These are phyloP conservation scores for Eriocheir sinensis DNA, from an alignment of 1,140 invertebrate species.

Conservation along the genomic window DNA sequence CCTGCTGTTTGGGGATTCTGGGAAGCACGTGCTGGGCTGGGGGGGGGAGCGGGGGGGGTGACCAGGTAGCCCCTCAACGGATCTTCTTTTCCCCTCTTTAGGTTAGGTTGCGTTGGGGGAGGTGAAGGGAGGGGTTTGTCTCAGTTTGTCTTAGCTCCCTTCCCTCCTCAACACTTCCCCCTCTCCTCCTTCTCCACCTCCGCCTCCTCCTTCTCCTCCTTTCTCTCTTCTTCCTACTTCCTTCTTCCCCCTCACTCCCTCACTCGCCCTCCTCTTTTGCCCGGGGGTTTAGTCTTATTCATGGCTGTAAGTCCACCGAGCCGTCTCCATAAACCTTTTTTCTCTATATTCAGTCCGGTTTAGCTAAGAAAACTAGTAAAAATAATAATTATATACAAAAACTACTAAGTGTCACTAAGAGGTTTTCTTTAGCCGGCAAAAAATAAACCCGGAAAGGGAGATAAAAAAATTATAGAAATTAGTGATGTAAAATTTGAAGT, in stretches of 20 bases:
- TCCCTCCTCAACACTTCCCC: background rate
- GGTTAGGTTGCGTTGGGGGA: no score
- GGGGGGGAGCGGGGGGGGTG: background rate
- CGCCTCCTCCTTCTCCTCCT: background rate
- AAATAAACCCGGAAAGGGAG: background rate
- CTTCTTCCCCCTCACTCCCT: background rate
- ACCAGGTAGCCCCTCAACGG: background rate
- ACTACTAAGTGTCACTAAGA: background rate
- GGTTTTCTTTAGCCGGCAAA: background rate
- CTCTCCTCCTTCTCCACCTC: background rate
- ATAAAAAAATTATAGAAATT: conserved; percentile 9
- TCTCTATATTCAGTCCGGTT: background rate
- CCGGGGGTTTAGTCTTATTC: background rate
- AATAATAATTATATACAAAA: background rate
- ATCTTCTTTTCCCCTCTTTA: background rate
- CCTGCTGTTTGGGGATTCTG: background rate
- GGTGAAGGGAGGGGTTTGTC: no score
- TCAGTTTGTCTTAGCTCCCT: no score
- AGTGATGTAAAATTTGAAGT: background rate
- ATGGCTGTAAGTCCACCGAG: background rate
- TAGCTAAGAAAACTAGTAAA: background rate
- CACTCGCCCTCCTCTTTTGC: background rate
- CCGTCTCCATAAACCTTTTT: background rate
- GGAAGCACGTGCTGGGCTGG: no score
- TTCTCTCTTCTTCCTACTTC: no score